Conservation (phyloP, 2,797 vertebrate genomes). For the Gadopsis marmoratus region DNA sequence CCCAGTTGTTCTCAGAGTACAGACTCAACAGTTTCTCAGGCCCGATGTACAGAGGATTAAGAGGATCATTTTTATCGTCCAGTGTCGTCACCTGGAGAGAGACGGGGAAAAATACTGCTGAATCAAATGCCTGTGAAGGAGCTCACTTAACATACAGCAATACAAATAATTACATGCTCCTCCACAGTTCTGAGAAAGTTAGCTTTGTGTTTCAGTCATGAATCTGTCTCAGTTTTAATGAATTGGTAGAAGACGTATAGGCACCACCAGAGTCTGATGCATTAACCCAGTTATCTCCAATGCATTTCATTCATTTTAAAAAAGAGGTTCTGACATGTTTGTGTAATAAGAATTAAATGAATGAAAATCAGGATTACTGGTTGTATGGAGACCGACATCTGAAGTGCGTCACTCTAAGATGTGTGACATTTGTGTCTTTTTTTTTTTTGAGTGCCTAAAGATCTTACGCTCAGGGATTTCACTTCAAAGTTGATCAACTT, state of each 20-base stretch:
- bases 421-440: background rate
- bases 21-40: constrained; percentile 87
- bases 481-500: constrained; percentile 88
- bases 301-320: background rate
- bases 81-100: constrained; percentile 77
- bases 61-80: constrained; percentile 71
- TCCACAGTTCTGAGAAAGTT: background rate
- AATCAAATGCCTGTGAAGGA: background rate
- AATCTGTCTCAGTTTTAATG: background rate
- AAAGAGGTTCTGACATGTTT: background rate
- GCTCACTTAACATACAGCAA: background rate
- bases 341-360: background rate
- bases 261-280: background rate
- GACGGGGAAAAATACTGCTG: background rate
- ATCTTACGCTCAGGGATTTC: constrained; percentile 85
- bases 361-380: background rate
- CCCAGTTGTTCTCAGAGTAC: constrained; percentile 85
- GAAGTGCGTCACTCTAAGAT: background rate
- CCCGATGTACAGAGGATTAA: constrained; percentile 80
- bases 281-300: background rate
- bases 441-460: background rate
- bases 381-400: background rate
- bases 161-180: background rate
- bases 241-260: background rate
- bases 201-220: background rate